Evolutionary conservation across 2,113 vertebrate species (phyloP).

Genomic region (Lycocorax pyrrhopterus): DNA sequence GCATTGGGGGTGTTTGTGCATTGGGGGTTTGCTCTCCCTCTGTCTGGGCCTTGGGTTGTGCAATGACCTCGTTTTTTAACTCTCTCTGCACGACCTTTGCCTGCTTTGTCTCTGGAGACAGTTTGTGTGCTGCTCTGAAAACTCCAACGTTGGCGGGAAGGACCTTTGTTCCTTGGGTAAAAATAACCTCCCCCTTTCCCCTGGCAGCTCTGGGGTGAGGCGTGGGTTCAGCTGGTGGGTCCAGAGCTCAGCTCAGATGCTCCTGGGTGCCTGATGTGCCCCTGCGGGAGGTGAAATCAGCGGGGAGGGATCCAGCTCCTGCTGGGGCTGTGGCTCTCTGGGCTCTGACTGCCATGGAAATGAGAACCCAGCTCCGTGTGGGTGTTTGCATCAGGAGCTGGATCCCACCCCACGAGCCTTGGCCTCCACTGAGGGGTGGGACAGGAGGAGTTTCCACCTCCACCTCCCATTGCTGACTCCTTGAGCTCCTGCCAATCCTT

Average conservation of each 20-base stretch:
- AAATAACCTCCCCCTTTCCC: neutral
- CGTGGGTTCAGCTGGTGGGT: neutral
- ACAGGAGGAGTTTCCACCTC: neutral
- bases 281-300: rapidly evolving
- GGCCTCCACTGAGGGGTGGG: neutral
- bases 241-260: neutral
- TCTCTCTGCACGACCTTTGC: neutral
- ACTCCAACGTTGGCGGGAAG: rapidly evolving
- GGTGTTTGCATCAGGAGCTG: neutral
- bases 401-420: neutral
- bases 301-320: neutral
- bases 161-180: neutral
- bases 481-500: rapidly evolving
- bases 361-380: rapidly evolving
- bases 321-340: no score
- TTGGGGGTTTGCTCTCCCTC: neutral
- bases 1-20: neutral
- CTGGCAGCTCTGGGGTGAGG: neutral
- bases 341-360: rapidly evolving
- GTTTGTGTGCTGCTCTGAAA: neutral
- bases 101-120: rapidly evolving
- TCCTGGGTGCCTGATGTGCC: neutral
- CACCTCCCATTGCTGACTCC: neutral
- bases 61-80: rapidly evolving
- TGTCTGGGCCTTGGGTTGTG: neutral